These are phyloP conservation scores for Mustela nigripes DNA, from an alignment of 2,113 vertebrate species.

Conservation along the genomic window DNA sequence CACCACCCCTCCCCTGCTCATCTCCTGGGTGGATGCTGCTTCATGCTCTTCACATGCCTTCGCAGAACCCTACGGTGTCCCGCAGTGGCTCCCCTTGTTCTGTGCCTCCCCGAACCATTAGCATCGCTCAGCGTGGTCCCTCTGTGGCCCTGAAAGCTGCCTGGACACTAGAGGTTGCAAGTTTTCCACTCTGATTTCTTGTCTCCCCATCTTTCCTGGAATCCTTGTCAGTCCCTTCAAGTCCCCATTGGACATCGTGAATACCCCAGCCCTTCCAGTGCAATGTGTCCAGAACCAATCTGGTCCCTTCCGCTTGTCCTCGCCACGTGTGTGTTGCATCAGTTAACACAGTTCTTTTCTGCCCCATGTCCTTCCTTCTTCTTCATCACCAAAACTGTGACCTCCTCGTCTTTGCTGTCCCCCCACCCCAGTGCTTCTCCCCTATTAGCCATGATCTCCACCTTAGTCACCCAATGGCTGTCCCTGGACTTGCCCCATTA, in stretches of 20 bases:
- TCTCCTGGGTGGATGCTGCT: not conserved
- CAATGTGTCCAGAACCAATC: fast-evolving
- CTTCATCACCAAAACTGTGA: too few species aligned
- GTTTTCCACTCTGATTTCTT: not conserved
- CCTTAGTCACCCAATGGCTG: fast-evolving
- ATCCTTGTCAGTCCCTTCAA: fast-evolving
- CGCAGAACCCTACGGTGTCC: not conserved
- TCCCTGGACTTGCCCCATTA: not conserved
- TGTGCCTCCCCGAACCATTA: not conserved
- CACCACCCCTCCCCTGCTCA: not conserved
- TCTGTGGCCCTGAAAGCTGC: not conserved
- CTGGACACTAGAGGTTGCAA: not conserved
- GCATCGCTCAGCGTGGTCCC: fast-evolving
- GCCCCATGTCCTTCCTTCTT: not conserved
- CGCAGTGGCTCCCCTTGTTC: fast-evolving
- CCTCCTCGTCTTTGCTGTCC: not conserved
- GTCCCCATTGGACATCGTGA: fast-evolving
- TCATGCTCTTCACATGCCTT: not conserved
- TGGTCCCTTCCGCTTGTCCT: not conserved
- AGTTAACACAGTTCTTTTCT: not conserved
- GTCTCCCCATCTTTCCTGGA: not conserved
- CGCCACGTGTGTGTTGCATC: fast-evolving
- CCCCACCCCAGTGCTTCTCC: fast-evolving
- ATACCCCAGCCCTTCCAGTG: not conserved
- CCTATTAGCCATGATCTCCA: not conserved